These are phyloP conservation scores for Enteromius unitaeniatus DNA, from an alignment of 2,797 vertebrate genomes.

Conservation along the genomic window DNA sequence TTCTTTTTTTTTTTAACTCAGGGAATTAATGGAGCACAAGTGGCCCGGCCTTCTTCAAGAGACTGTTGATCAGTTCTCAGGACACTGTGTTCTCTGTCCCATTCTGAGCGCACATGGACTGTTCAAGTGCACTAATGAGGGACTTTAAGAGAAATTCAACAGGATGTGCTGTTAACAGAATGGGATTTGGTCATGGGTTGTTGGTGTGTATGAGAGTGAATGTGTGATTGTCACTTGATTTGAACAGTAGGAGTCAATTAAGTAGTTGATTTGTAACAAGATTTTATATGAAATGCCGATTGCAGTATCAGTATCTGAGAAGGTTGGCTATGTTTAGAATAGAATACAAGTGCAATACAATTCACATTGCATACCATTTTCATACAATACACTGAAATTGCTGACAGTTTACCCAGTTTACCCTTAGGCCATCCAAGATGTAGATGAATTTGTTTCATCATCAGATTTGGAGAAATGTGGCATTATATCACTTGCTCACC, in stretches of 20 bases:
- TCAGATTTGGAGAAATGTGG: neutral
- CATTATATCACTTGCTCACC: neutral
- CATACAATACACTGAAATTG: neutral
- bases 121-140: constrained; percentile 37
- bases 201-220: constrained; percentile 25
- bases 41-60: constrained; percentile 68
- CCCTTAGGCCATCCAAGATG: neutral
- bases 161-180: constrained; percentile 9
- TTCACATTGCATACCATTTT: neutral
- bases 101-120: constrained; percentile 29
- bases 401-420: neutral
- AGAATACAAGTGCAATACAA: neutral
- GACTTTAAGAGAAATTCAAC: constrained; percentile 31
- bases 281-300: constrained; percentile 21
- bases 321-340: constrained; percentile 9
- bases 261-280: neutral
- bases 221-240: constrained; percentile 19
- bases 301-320: constrained; percentile 11
- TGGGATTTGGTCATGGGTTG: constrained; percentile 9
- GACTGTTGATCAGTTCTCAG: constrained; percentile 70
- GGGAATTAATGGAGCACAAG: constrained; percentile 75
- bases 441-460: neutral
- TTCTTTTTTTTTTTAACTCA: constrained; percentile 75
- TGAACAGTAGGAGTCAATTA: constrained; percentile 16
- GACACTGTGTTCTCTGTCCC: constrained; percentile 61